Evolutionary conservation across 2,888 invertebrate species (phyloP).

Genomic region (Ariolimax columbianus): DNA sequence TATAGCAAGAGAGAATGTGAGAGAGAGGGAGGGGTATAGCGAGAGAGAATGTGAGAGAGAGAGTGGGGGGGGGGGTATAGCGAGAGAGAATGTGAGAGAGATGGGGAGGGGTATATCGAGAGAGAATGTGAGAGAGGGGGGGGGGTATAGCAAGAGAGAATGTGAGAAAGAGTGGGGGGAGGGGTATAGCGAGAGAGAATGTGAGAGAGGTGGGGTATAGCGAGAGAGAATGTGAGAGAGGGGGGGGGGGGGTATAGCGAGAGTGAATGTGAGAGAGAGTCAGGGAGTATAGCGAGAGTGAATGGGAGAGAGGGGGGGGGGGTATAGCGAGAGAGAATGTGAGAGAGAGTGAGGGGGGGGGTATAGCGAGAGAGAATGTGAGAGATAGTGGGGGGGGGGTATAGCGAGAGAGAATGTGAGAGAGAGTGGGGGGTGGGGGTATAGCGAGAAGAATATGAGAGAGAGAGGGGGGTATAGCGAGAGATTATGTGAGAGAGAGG

Average conservation of each 20-base stretch:
- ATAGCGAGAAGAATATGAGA: neutral
- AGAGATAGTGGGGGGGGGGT: no score
- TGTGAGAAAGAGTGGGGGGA: neutral
- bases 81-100: neutral
- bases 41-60: neutral
- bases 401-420: no score
- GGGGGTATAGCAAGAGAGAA: no score
- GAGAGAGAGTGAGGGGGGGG: no score
- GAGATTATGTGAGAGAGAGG: no score
- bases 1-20: neutral
- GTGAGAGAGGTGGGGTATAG: no score
- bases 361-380: no score
- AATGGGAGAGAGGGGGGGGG: neutral
- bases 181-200: neutral
- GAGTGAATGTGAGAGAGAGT: no score
- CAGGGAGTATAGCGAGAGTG: neutral
- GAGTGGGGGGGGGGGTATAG: neutral
- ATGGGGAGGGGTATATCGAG: slow-evolving; percentile 6
- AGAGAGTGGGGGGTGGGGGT: neutral
- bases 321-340: no score
- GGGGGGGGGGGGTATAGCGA: neutral
- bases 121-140: neutral
- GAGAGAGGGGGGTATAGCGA: neutral
- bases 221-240: no score
- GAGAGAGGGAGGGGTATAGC: neutral